These are phyloP conservation scores for Eristalis tenax DNA, from an alignment of 2,888 invertebrate genomes.

Conservation along the genomic window DNA sequence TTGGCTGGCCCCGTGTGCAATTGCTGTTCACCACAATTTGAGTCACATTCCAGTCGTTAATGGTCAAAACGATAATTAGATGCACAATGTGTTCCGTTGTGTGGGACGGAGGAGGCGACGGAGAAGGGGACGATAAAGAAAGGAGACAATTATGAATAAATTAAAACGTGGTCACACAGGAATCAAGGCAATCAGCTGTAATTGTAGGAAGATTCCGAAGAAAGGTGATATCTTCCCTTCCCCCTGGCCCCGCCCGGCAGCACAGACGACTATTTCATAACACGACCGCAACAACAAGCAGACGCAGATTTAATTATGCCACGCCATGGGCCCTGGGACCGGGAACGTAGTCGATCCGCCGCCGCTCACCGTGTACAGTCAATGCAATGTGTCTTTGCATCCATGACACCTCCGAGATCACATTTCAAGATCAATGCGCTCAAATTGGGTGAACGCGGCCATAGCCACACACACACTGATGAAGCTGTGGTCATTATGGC, in stretches of 20 bases:
- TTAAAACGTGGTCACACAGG: background rate
- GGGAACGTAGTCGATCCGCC: no score
- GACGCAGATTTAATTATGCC: background rate
- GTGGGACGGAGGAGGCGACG: background rate
- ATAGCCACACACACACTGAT: constrained; percentile 27
- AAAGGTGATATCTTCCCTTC: background rate
- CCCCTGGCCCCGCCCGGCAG: background rate
- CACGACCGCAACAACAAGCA: background rate
- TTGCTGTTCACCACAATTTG: constrained; percentile 3
- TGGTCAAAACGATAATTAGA: constrained; percentile 19
- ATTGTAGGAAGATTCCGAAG: constrained; percentile 4
- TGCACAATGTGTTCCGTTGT: constrained; percentile 2
- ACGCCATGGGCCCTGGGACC: background rate
- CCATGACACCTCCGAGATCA: constrained; percentile 11
- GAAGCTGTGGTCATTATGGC: constrained; percentile 52
- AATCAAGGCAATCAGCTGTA: constrained; percentile 1
- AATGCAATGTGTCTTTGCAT: background rate
- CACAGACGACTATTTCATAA: background rate
- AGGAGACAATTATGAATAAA: constrained; percentile 16
- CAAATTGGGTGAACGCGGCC: constrained; percentile 46
- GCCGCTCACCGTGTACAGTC: background rate
- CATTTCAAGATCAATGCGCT: constrained; percentile 60
- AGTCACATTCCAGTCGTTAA: constrained; percentile 12
- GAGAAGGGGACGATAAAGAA: no score
- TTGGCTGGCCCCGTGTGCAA: background rate